Conservation (phyloP, 2,113 vertebrate species). For the Gnathonemus longibarbis region DNA sequence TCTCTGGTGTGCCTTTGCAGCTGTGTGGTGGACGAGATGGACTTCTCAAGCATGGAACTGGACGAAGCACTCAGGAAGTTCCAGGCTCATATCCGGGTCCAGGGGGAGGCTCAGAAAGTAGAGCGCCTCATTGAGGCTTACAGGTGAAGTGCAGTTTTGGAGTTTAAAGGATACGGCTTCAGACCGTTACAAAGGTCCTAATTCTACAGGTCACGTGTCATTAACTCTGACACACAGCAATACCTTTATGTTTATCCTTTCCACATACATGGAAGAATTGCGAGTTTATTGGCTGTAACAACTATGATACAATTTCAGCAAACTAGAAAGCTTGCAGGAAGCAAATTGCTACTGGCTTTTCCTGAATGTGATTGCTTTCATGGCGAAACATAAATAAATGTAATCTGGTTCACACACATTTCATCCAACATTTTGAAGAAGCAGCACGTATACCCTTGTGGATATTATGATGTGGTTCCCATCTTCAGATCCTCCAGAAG, state of each 20-base stretch:
- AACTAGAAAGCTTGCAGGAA: background rate
- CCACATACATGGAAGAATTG: background rate
- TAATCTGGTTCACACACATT: slow-evolving; percentile 29
- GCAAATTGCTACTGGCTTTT: background rate
- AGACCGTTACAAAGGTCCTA: background rate
- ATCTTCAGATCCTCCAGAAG: slow-evolving; percentile 28
- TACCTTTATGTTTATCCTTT: background rate
- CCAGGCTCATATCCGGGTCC: slow-evolving; percentile 92
- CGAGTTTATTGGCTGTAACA: background rate
- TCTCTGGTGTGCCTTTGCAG: slow-evolving; percentile 47
- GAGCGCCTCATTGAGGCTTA: slow-evolving; percentile 91
- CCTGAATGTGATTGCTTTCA: slow-evolving; percentile 31
- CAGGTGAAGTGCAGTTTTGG: slow-evolving; percentile 61
- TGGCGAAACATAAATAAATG: slow-evolving; percentile 25
- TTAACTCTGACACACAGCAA: background rate
- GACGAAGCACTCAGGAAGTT: slow-evolving; percentile 95
- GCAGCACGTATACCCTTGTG: slow-evolving; percentile 29
- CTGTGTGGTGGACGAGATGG: slow-evolving; percentile 97
- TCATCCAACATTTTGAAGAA: slow-evolving; percentile 32
- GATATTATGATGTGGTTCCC: slow-evolving; percentile 13
- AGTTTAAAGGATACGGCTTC: background rate
- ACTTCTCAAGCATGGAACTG: slow-evolving; percentile 88
- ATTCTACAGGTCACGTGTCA: background rate
- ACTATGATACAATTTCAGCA: background rate
- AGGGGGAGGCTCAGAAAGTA: slow-evolving; percentile 94